Base-by-base conservation (phyloP, 1,140 invertebrate species). In the Pomacea maculata region DNA sequence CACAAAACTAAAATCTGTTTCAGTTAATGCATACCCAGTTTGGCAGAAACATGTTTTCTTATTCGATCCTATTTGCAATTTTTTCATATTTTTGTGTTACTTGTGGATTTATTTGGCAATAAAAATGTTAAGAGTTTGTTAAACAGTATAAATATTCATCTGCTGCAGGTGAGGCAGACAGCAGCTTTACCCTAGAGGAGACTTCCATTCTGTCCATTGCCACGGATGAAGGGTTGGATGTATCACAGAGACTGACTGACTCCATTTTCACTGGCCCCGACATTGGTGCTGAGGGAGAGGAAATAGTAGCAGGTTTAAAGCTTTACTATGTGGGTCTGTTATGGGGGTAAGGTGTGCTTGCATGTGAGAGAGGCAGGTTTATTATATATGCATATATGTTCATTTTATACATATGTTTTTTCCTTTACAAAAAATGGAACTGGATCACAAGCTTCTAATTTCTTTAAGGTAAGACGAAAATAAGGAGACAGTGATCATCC, bases 261-360 rank as follows among this genome's bases (percentile, higher is more conserved):
- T 87, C 85, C 81, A 86, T 91, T 68, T 91, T 91, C 83, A 84
- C 84, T 61, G 89, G 89, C 15, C 89, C 90, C 19, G 88, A 88
- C 19, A 81, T 91, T 25, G 89, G 88, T 74, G 80, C 85, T 8
- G 90, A 90, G 57, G 87, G 86, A 64, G 87, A 90, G 70, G 88
- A 91, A 76, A 82, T 91, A 14, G 79, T 91, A 11, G 82, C 82
- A 84, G 90, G 90, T 90, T 81, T n/a, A 29, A 29, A 15, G 3
- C 68, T 29, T 45, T 45, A 45, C 34, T 45, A 1, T 45, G 34
- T 45, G 34, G 34, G 34, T 45, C 34, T 45, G 34, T 45, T 45
- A 45, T 2, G 34, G 34, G 6, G 34, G 34, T 4, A 45, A 45
- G 6, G 34, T 45, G 34, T 45, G 34, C 34, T 1, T 45, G 34